Evolutionary conservation across 2,888 invertebrate species (phyloP), one percentile per base, ranked within the genome.

Genomic region (Orthosia incerta): DNA sequence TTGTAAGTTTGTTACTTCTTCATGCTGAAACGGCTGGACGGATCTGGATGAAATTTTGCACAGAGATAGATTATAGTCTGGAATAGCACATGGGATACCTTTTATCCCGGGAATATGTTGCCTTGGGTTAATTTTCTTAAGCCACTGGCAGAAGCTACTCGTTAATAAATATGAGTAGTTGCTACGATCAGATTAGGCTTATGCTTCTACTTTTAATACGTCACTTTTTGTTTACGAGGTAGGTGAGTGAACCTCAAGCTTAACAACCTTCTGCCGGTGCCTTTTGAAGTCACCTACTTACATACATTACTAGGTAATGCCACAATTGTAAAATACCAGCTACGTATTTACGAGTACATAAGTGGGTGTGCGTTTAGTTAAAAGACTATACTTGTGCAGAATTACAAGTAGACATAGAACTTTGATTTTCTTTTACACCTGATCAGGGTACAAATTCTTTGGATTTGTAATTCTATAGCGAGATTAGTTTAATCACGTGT

Each of bases 281-380:
- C 45, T 63, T 60, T 82, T 60, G 63, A 60, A 78, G 55, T 60
- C 39, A 78, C 79, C 83, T 63, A 83, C 48, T 64, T 79, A 64
- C 78, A 64, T 71, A 64, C 39, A 56, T 56, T 48, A 56, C 55
- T 51, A 56, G 60, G 79, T 56, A 64, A 51, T 60, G 4, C 15
- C 23, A 65, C 51, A 61, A 55, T 78, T 26, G 79, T 69, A 64
- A 62, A 76, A 76, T 82, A 77, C 55, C 60, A 76, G 55, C 31
- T 39, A 66, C 64, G 53, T 75, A 46, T 51, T 81, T 60, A 45
- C 64, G 59, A 80, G 23, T 39, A 26, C 68, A 39, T 70, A 2
- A 45, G 18, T 70, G 55, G 45, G 18, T 46, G 53, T 26, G 48
- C 46, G 51, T 79, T 80, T 65, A 81, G 82, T 81, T 76, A 76